Evolutionary conservation across 2,113 vertebrate species (phyloP), one percentile per base, ranked within the genome.

Genomic region (Chiloscyllium plagiosum): DNA sequence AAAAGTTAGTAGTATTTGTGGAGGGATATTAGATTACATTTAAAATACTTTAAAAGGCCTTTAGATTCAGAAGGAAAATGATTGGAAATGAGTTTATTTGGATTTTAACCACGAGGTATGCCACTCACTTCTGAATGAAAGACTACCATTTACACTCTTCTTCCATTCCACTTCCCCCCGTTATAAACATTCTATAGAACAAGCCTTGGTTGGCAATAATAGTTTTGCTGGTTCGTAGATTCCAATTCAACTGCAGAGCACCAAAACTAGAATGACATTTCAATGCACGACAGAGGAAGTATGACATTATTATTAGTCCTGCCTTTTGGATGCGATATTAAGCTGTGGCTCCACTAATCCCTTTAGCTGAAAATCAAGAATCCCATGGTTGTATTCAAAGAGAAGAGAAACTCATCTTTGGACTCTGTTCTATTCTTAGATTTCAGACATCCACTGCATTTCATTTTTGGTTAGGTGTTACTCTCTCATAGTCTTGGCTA

Each of bases 101-200:
- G 26, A 26, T 5, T 72, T 72, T 7, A 72, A 72, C 70, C 26
- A 8, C 26, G 0, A 10, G 29, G 29, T 76, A 29, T 3, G 29
- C 72, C 29, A 33, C 29, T 29, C 10, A 26, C 70, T 72, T 29
- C 70, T 29, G 26, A 6, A 1, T 26, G 1, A 5, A 26, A 24
- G 7, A 0, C 5, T 26, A 72, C 24, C 26, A 7, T 29, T 70
- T 24, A 22, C 3, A 26, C 24, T 7, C 33, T 29, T 78, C 26
- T 2, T 24, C 33, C 0, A 4, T 2, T 13, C n/a, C 1, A 0
- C 78, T 12, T 2, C 15, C 78, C n/a, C 10, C 33, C 13, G 37
- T 37, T 37, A 80, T 37, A 80, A 78, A 17, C 7, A 29, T 26
- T 24, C 70, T 29, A 8, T n/a, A 22, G 24, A 10, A 2, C 33